Evolutionary conservation across 2,797 vertebrate genomes (phyloP), one percentile per base, ranked within the genome.

Genomic region (Peromyscus nudipes): DNA sequence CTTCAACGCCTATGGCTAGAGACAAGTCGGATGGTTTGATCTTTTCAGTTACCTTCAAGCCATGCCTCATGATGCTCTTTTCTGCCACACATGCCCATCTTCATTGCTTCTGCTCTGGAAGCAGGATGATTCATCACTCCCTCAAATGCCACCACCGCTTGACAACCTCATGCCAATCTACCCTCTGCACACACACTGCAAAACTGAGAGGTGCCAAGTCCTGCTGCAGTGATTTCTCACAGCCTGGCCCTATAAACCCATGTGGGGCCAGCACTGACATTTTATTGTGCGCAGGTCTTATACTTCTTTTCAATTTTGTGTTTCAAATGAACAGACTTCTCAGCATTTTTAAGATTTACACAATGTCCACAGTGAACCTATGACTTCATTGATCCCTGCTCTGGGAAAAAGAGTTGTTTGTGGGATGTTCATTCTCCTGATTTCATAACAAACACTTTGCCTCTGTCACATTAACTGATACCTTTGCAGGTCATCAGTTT

Each of bases 301-400:
- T 0, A 76, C 29, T 81, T 84, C 19, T 19, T 69, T 91, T 67
- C 29, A 71, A 81, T 16, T 16, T 23, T 57, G 14, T 40, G 14
- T n/a, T 81, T 85, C 17, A 57, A 84, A 92, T 40, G 31, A 88
- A 25, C 2, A 17, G 55, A 65, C 96, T 96, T 29, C 75, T 65
- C 60, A 49, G 14, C 12, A 46, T 76, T 34, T 95, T 92, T 29
- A 87, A 46, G 57, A 92, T n/a, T 96, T 13, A 40, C 0, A 60
- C 14, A 21, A 4, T 16, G 21, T 14, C 6, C 64, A 69, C 64
- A 69, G 64, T 52, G 27, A 77, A 31, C 4, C 57, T 27, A 9
- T 14, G 13, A 34, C 37, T 64, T 57, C 34, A 82, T 52, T 3
- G 34, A 27, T 6, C 9, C 5, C n/a, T 84, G 23, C 17, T 86